phyloP scores from a whole-genome alignment of 2,113 vertebrate genomes.

The Taxidea taxus region DNA sequence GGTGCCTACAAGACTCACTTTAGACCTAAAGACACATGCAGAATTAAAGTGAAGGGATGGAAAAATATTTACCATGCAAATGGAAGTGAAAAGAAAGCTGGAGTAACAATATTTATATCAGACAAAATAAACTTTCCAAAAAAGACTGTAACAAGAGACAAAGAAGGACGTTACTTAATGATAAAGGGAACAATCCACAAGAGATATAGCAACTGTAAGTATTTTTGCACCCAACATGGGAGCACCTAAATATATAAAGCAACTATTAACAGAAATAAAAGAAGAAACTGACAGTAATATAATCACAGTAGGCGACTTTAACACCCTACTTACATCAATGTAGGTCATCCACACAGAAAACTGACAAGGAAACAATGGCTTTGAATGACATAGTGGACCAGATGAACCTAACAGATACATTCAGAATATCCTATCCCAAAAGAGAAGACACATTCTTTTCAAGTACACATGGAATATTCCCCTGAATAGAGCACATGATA shows the following conservation, averaged over 20 bases:
- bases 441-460: background rate
- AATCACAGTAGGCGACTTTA: background rate
- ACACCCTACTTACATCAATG: background rate
- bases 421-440: background rate
- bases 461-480: background rate
- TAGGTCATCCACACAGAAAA: background rate
- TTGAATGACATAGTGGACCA: background rate
- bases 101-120: background rate
- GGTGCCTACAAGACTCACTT: background rate
- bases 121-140: background rate
- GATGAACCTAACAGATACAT: background rate
- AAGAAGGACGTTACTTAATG: background rate
- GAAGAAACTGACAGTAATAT: background rate
- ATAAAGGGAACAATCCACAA: background rate
- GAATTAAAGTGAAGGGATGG: background rate
- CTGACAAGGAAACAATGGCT: background rate
- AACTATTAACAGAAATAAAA: background rate
- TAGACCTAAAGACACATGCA: background rate
- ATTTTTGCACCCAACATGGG: background rate
- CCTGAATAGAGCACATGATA: background rate
- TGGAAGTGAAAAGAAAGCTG: background rate
- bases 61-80: background rate
- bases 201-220: background rate
- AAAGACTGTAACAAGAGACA: background rate
- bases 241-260: background rate